Evolutionary conservation across 1,140 invertebrate species (phyloP).

Genomic region (Drosophila burlai): DNA sequence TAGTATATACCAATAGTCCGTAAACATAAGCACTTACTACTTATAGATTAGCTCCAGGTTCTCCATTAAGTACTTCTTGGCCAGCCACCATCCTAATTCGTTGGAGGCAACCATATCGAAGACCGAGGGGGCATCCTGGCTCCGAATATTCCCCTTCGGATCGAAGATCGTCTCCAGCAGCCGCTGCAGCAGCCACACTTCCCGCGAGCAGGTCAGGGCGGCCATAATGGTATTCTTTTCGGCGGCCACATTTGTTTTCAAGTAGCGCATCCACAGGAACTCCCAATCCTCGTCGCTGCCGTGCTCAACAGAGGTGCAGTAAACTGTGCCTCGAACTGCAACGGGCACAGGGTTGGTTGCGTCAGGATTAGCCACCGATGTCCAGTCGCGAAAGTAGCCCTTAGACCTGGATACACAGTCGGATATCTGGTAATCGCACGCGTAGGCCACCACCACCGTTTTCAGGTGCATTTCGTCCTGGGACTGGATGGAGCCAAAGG

Average conservation of each 20-base stretch:
- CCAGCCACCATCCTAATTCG: conserved; percentile 87
- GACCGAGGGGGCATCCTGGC: conserved; percentile 88
- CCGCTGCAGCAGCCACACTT: conserved; percentile 90
- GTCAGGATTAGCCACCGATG: conserved; percentile 86
- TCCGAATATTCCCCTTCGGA: conserved; percentile 87
- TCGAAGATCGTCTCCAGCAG: conserved; percentile 88
- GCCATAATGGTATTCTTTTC: conserved; percentile 88
- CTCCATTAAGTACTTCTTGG: conserved; percentile 88
- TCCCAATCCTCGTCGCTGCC: conserved; percentile 92
- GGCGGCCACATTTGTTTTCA: conserved; percentile 88
- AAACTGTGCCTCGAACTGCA: conserved; percentile 90
- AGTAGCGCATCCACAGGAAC: conserved; percentile 91
- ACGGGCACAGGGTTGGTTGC: conserved; percentile 88
- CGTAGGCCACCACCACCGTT: conserved; percentile 86
- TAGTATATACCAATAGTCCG: neutral
- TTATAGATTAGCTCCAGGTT: conserved; percentile 86
- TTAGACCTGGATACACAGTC: conserved; percentile 88
- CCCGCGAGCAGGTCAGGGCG: conserved; percentile 90
- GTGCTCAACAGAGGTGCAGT: conserved; percentile 91
- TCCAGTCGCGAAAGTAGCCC: conserved; percentile 87
- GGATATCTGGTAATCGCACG: conserved; percentile 87
- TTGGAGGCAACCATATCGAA: conserved; percentile 86
- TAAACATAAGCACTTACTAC: conserved; percentile 85
- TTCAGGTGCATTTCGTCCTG: conserved; percentile 86
- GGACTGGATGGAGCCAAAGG: conserved; percentile 75